These are phyloP conservation scores for Coleophora flavipennella DNA, from an alignment of 2,888 invertebrate species.

Conservation along the genomic window DNA sequence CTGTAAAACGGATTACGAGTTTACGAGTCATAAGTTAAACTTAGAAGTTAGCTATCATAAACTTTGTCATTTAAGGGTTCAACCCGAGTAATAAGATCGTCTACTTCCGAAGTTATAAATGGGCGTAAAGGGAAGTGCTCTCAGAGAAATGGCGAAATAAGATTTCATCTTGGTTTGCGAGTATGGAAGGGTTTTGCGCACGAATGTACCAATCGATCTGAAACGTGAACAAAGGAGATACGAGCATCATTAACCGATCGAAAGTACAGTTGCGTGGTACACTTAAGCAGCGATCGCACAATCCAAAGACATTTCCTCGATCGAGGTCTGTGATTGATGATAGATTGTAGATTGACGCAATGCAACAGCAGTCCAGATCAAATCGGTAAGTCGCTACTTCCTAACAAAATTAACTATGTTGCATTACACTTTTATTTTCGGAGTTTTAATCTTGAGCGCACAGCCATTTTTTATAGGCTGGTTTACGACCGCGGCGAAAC, in stretches of 20 bases:
- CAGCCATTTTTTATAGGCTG: slow-evolving; percentile 34
- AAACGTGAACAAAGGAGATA: slow-evolving; percentile 64
- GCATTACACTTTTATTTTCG: slow-evolving; percentile 23
- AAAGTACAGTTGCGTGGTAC: slow-evolving; percentile 57
- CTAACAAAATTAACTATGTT: slow-evolving; percentile 39
- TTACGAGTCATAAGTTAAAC: not conserved
- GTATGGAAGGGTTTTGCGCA: slow-evolving; percentile 24
- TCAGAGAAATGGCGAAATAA: not conserved
- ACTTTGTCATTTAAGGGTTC: slow-evolving; percentile 7
- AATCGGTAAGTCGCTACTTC: slow-evolving; percentile 27
- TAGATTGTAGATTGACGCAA: slow-evolving; percentile 7
- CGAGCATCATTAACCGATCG: slow-evolving; percentile 43
- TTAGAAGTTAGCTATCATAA: slow-evolving; percentile 1
- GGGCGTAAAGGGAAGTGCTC: not conserved
- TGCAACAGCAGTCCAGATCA: slow-evolving; percentile 38
- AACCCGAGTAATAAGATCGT: not conserved
- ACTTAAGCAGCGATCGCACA: slow-evolving; percentile 39
- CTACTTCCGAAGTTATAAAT: slow-evolving; percentile 1
- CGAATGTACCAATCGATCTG: slow-evolving; percentile 51
- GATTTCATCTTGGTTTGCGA: slow-evolving; percentile 1
- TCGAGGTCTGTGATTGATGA: slow-evolving; percentile 26
- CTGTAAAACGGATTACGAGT: not conserved
- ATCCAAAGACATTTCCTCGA: slow-evolving; percentile 41
- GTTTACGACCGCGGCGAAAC: slow-evolving; percentile 47
- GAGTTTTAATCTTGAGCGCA: slow-evolving; percentile 33